Evolutionary conservation across 2,797 vertebrate species (phyloP).

Genomic region (Sphaeramia orbicularis): DNA sequence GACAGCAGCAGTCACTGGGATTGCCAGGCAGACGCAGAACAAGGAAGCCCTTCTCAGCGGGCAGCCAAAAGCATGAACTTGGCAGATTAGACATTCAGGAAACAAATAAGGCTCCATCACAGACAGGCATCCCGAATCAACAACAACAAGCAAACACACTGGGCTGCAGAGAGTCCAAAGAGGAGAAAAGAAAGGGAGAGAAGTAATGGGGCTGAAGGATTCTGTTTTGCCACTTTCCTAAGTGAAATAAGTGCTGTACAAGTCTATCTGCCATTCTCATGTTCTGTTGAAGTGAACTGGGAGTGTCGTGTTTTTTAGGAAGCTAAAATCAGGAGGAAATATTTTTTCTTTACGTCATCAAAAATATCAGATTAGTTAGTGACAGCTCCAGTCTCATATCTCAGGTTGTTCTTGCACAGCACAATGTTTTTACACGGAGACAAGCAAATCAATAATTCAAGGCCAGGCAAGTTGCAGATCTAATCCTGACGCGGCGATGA

Average conservation of each 20-base stretch:
- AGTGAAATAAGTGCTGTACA: conserved; percentile 27
- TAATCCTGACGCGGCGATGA: conserved; percentile 73
- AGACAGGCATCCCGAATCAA: conserved; percentile 66
- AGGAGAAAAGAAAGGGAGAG: conserved; percentile 1
- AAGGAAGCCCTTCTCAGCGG: conserved; percentile 90
- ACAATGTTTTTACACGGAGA: conserved; percentile 34
- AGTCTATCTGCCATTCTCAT: conserved; percentile 1
- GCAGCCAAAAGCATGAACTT: conserved; percentile 90
- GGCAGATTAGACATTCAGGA: conserved; percentile 94
- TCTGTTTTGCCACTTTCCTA: conserved; percentile 50
- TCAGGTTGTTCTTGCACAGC: conserved; percentile 21
- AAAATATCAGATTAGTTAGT: conserved; percentile 6
- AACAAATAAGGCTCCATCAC: conserved; percentile 84
- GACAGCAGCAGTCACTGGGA: conserved; percentile 91
- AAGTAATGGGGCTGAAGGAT: conserved; percentile 69
- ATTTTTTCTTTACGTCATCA: neutral
- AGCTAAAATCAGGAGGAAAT: conserved; percentile 7
- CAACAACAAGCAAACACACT: conserved; percentile 66
- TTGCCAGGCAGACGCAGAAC: conserved; percentile 87
- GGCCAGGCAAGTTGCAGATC: conserved; percentile 63
- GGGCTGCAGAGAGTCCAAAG: conserved; percentile 41
- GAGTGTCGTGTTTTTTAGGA: conserved; percentile 2
- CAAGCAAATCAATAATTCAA: conserved; percentile 73
- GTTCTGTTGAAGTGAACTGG: conserved; percentile 4
- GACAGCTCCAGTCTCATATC: conserved; percentile 23